Evolutionary conservation across 2,113 vertebrate genomes (phyloP), one percentile per base, ranked within the genome.

Genomic region (Cephalopholis sonnerati): DNA sequence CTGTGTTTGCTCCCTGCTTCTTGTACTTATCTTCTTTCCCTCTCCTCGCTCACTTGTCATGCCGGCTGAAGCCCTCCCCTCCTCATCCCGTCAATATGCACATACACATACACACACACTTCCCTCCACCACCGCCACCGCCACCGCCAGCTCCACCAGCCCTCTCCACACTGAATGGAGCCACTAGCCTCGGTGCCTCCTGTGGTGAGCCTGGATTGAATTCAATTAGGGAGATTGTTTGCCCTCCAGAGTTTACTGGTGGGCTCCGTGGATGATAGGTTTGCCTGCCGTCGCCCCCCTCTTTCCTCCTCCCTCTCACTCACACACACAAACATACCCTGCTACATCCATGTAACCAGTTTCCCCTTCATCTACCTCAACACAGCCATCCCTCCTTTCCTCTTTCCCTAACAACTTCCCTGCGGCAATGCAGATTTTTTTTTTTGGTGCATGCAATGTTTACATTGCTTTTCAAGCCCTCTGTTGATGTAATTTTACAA

Each of bases 211-310:
- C 75, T 88, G 88, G 92, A 92, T 88, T 83, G 86, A 87, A 93
- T 94, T 93, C 90, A 93, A 93, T 93, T 93, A 93, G 90, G 86
- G 84, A 91, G 87, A 94, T 94, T 92, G 90, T 93, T 93, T 89
- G 87, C 87, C 91, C 86, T 92, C 83, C 68, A 74, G 74, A 91
- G 85, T 93, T 79, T 91, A 90, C 86, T 86, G 83, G 80, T 83
- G 86, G 77, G 86, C 79, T 80, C 79, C 2, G 51, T 81, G 68
- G 74, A 90, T 87, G 89, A 90, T 86, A 74, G 85, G 79, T 88
- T 87, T 76, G 78, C 79, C 81, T 74, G 69, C 65, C 25, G 76
- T 79, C 75, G 1, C 59, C n/a, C 74, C 57, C 29, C 5, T 11
- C 7, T 17, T 5, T 12, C 51, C 2, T 4, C 7, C 54, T 46